These are phyloP conservation scores for Glandiceps talaboti DNA, from an alignment of 53 echinoderm and acorn worm genomes.

Conservation along the genomic window DNA sequence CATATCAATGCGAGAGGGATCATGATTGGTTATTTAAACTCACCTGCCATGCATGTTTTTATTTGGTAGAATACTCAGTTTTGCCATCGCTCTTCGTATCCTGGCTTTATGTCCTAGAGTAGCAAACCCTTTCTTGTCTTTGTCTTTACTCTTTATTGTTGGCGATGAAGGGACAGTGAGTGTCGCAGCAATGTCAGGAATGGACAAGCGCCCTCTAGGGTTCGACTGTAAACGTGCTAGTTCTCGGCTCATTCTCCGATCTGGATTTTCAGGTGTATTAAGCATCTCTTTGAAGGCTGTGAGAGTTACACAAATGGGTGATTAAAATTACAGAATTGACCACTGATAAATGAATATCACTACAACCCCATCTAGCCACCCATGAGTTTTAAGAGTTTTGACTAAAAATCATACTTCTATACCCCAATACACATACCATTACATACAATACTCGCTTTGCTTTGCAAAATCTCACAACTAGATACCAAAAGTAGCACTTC, in stretches of 20 bases:
- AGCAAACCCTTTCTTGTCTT: conserved; percentile 54
- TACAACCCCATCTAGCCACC: too few relatives aligned
- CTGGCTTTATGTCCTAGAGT: conserved; percentile 77
- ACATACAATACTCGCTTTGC: too few relatives aligned
- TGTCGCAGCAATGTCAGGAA: conserved; percentile 43
- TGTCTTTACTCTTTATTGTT: conserved; percentile 78
- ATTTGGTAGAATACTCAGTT: conserved; percentile 91
- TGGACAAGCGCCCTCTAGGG: conserved; percentile 79
- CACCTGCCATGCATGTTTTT: conserved; percentile 52
- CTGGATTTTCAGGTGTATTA: conserved; percentile 84
- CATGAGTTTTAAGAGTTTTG: too few relatives aligned
- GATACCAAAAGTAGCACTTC: too few relatives aligned
- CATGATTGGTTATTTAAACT: not conserved
- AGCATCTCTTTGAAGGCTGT: conserved; percentile 92
- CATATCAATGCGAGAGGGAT: not conserved
- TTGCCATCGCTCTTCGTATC: conserved; percentile 84
- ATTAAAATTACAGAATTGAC: too few relatives aligned
- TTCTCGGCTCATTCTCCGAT: conserved; percentile 80
- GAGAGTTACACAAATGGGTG: not conserved
- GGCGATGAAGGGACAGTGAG: conserved; percentile 57
- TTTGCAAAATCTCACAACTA: too few relatives aligned
- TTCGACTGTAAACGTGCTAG: conserved; percentile 86
- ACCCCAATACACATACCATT: too few relatives aligned
- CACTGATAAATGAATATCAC: too few relatives aligned
- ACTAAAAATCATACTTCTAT: too few relatives aligned